Percentiles rank a stretch among this genome's conserved stretches.
These are phyloP conservation scores for Chelonus insularis DNA, from an alignment of 1,140 invertebrate genomes.

Conservation along the genomic window DNA sequence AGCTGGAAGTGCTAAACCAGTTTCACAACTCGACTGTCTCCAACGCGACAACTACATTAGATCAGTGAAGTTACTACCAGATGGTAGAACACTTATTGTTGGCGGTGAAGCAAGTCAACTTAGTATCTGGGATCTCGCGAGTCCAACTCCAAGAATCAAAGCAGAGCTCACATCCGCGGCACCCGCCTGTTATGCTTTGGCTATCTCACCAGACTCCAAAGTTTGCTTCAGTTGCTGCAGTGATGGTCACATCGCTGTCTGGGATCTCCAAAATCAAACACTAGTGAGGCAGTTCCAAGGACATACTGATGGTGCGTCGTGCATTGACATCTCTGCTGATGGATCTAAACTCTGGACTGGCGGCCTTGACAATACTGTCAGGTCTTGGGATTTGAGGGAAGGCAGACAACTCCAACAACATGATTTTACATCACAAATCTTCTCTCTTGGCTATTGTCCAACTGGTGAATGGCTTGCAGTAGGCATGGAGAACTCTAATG, in stretches of 20 bases:
- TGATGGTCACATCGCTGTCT: conserved; percentile 95
- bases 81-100: conserved; percentile 87
- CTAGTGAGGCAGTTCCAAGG: conserved; percentile 90
- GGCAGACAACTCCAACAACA: conserved; percentile 86
- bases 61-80: conserved; percentile 88
- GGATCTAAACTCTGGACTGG: conserved; percentile 96
- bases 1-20: conserved; percentile 67
- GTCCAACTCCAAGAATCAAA: conserved; percentile 84
- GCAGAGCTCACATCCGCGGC: conserved; percentile 94
- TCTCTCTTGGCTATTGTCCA: conserved; percentile 96
- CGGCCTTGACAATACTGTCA: conserved; percentile 92
- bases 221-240: conserved; percentile 97
- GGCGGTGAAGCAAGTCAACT: conserved; percentile 89
- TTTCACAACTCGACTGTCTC: conserved; percentile 82
- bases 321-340: conserved; percentile 95
- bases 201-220: conserved; percentile 88
- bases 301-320: conserved; percentile 95
- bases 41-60: conserved; percentile 89
- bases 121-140: conserved; percentile 88
- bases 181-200: conserved; percentile 88
- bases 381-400: conserved; percentile 91
- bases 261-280: conserved; percentile 94
- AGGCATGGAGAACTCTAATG: conserved; percentile 97
- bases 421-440: conserved; percentile 89
- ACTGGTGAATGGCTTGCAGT: conserved; percentile 98